A percentile compares a stretch with the other conserved stretches of the same genome.
These are phyloP conservation scores for Sceloporus tristichus DNA, from an alignment of 2,113 vertebrate species.

Conservation along the genomic window DNA sequence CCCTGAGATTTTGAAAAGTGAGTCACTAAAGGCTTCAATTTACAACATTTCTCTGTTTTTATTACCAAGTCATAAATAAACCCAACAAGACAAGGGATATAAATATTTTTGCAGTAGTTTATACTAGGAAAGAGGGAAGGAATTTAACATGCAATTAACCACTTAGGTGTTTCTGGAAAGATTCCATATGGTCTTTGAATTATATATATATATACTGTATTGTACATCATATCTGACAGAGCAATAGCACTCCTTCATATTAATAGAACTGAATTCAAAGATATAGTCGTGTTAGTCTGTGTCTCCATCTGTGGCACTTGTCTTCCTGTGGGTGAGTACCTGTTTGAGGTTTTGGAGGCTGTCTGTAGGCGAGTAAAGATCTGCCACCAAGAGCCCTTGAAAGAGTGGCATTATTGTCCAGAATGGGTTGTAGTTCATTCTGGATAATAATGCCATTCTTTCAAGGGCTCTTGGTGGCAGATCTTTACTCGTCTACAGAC, in stretches of 20 bases:
- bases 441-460: no score
- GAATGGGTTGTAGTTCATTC: no score
- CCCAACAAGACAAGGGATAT: conserved; percentile 76
- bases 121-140: conserved; percentile 80
- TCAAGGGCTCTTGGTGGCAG: no score
- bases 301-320: no score
- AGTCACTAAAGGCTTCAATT: conserved; percentile 80
- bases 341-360: no score
- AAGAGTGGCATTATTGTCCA: no score
- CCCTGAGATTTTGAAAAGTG: conserved; percentile 70
- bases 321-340: no score
- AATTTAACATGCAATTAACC: conserved; percentile 85
- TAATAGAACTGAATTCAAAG: background rate
- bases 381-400: no score
- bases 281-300: no score
- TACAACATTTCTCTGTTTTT: conserved; percentile 84
- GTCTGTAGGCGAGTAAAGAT: no score
- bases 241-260: no score
- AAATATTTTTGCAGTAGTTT: conserved; percentile 85
- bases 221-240: background rate
- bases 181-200: conserved; percentile 76
- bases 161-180: conserved; percentile 80
- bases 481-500: no score
- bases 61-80: conserved; percentile 83
- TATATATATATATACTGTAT: conserved; percentile 17